Evolutionary conservation across 2,888 invertebrate genomes (phyloP).

Genomic region (Plebejus argus): DNA sequence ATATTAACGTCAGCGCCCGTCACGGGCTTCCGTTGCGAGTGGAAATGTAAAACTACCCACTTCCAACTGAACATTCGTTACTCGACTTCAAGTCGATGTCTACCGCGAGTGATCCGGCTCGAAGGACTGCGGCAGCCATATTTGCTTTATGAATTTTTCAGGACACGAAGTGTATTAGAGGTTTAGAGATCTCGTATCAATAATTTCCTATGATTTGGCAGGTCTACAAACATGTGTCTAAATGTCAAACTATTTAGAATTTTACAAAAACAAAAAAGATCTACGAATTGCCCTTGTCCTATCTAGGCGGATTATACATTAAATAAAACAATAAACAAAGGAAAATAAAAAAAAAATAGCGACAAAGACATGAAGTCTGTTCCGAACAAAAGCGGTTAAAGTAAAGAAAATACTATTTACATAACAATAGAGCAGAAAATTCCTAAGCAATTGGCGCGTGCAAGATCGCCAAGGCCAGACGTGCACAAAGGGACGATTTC

Average conservation of each 20-base stretch:
- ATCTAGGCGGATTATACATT: background rate
- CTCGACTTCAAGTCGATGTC: background rate
- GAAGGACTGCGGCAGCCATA: background rate
- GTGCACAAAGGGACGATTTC: constrained; percentile 45
- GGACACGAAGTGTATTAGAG: background rate
- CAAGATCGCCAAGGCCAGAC: constrained; percentile 42
- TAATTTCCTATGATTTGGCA: too few relatives aligned
- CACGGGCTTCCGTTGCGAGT: constrained; percentile 4
- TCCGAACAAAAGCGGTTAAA: constrained; percentile 7
- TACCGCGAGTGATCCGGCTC: background rate
- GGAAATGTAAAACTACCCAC: constrained; percentile 12
- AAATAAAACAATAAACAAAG: background rate
- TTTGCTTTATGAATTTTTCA: background rate
- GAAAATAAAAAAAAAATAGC: background rate
- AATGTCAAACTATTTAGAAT: background rate
- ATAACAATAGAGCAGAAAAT: constrained; percentile 38
- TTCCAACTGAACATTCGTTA: constrained; percentile 19
- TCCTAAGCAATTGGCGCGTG: constrained; percentile 29
- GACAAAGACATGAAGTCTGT: constrained; percentile 38
- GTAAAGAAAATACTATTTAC: background rate
- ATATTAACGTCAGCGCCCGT: constrained; percentile 23
- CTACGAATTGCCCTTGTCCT: background rate
- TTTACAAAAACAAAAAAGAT: background rate
- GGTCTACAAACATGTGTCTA: too few relatives aligned
- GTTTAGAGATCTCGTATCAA: background rate